phyloP scores from a whole-genome alignment of 2,797 vertebrate species.

The Eutrigla gurnardus region DNA sequence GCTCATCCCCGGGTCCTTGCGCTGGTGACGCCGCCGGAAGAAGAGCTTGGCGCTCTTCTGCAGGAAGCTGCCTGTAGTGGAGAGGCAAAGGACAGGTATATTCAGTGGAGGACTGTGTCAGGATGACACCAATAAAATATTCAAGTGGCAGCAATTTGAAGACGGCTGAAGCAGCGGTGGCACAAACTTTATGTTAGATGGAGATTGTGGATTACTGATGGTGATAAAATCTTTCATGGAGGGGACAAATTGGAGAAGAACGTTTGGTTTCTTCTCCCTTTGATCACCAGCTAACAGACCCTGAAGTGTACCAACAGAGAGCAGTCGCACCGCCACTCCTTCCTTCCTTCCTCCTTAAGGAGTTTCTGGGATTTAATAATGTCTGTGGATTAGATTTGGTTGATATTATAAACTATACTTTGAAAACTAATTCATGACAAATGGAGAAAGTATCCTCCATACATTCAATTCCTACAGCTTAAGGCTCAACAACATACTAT shows the following conservation, averaged over 20 bases:
- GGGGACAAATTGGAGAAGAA: neutral
- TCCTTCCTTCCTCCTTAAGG: constrained; percentile 9
- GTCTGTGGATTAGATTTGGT: constrained; percentile 3
- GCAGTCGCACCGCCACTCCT: constrained; percentile 10
- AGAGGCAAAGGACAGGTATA: constrained; percentile 8
- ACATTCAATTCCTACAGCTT: neutral
- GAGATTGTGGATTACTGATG: constrained; percentile 16
- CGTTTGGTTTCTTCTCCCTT: neutral
- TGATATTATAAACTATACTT: neutral
- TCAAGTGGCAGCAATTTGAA: neutral
- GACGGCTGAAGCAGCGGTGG: constrained; percentile 23
- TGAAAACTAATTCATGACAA: constrained; percentile 2
- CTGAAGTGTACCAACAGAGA: constrained; percentile 18
- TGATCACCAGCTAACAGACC: constrained; percentile 28
- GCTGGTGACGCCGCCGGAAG: constrained; percentile 93
- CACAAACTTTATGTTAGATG: constrained; percentile 40
- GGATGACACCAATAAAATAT: neutral
- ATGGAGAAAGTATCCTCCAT: neutral
- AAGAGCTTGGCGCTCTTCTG: constrained; percentile 94
- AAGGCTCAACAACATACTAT: constrained; percentile 31
- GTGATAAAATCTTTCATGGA: constrained; percentile 11
- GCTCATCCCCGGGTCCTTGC: constrained; percentile 97
- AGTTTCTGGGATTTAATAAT: neutral
- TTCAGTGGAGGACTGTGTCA: neutral
- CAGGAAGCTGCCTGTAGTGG: constrained; percentile 89